These are phyloP conservation scores for Myzus persicae DNA, from an alignment of 1,140 invertebrate genomes.

Conservation along the genomic window DNA sequence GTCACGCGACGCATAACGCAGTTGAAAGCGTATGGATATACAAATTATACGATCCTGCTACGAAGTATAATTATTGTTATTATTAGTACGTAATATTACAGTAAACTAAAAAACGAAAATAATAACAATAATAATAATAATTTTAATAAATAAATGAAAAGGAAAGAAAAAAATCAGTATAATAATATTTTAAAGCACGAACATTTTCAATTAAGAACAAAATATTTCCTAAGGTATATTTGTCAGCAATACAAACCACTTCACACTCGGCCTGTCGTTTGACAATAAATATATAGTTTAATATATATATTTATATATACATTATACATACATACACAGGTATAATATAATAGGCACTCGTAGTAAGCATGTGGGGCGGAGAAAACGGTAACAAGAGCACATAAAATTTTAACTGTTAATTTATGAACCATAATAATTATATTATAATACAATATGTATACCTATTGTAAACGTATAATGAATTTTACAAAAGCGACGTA, in stretches of 20 bases:
- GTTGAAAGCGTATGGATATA: not conserved
- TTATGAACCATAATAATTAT: conserved; percentile 16
- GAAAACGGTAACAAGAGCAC: not conserved
- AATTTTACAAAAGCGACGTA: not conserved
- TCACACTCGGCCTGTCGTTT: not conserved
- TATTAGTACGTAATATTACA: not conserved
- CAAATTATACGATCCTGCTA: not conserved
- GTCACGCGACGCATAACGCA: not conserved
- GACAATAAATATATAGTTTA: not conserved
- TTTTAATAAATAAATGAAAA: not conserved
- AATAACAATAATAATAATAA: too few species aligned
- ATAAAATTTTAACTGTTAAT: not conserved
- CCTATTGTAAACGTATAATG: not conserved
- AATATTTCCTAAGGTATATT: not conserved
- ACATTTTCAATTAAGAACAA: conserved; percentile 4
- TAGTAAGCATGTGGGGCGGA: not conserved
- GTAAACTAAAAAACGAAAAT: not conserved
- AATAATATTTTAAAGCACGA: not conserved
- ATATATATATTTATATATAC: too few species aligned
- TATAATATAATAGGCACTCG: not conserved
- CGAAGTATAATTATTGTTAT: not conserved
- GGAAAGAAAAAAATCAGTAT: not conserved
- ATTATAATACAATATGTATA: conserved; percentile 10
- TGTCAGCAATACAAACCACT: not conserved
- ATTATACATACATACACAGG: too few species aligned